Base-by-base conservation (phyloP, 2,113 vertebrate genomes). In the Halichoeres trimaculatus region DNA sequence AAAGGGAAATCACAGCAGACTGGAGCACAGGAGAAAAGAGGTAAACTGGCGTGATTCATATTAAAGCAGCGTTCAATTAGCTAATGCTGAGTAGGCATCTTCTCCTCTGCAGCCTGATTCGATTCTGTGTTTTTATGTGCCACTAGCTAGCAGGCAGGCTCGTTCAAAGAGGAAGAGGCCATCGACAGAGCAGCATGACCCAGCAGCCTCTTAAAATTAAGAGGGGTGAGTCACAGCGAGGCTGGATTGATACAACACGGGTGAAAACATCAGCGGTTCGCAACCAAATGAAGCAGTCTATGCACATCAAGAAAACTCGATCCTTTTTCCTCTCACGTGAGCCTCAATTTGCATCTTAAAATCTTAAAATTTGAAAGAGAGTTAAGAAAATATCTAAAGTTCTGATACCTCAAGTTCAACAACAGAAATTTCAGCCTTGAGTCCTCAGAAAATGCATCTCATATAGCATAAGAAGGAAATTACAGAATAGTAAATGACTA, bases 181-280 rank as follows among this genome's bases (percentile, higher is more conserved):
- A 54, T 81, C 45, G 71, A 84, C 55, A 75, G 38, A 62, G 53
- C 71, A 56, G 34, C 85, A 58, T 86, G 71, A 88, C 78, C 82
- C 36, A 53, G 50, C 55, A 59, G 34, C 57, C 38, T 68, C 68
- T 68, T 70, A 54, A 57, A 62, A 20, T 59, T 36, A 19, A 55
- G 20, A 70, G 2, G 54, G 70, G 40, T 52, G 64, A 76, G 50
- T 70, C 59, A 60, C 30, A 30, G 30, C 19, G 9, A 48, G 19
- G 35, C 60, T 40, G 8, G 20, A 40, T 9, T n/a, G 51, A 40
- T 38, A 20, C 12, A 41, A 26, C 45, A 61, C 17, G 48, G 13
- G 5, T n/a, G 23, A 23, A 41, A 36, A 8, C 19, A 22, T 40
- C 19, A 30, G 36, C 11, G 14, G 47, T 0, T 20, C 30, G 20